Conservation (phyloP, 1,140 invertebrate species). For the Pachypsylla venusta region DNA sequence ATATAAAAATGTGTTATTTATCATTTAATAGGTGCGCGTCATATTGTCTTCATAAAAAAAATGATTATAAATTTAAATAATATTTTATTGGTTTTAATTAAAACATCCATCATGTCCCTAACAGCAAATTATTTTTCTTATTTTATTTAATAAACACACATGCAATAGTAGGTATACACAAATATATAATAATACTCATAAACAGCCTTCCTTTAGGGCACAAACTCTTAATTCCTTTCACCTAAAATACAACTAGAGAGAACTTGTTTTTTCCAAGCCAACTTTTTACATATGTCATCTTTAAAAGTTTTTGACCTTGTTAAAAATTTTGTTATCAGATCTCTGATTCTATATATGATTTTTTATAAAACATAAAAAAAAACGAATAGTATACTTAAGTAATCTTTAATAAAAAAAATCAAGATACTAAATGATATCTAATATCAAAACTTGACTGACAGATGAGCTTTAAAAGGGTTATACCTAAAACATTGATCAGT, state of each 20-base stretch:
- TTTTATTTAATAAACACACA: too few relatives aligned
- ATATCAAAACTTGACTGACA: background rate
- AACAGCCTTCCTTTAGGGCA: constrained; percentile 1
- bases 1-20: too few relatives aligned
- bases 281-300: constrained; percentile 10
- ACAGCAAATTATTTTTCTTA: too few relatives aligned
- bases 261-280: constrained; percentile 7
- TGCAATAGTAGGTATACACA: too few relatives aligned
- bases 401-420: background rate
- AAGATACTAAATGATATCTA: background rate
- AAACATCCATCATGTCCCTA: too few relatives aligned
- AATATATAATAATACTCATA: too few relatives aligned
- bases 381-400: background rate
- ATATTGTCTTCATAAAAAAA: too few relatives aligned
- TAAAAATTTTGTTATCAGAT: constrained; percentile 7
- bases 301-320: constrained; percentile 4
- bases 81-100: too few relatives aligned
- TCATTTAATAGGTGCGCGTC: too few relatives aligned
- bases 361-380: background rate
- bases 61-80: too few relatives aligned
- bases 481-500: too few relatives aligned
- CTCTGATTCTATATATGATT: background rate
- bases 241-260: background rate
- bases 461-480: too few relatives aligned
- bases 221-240: background rate